Conservation (phyloP, 92 coral and sea anemone genomes). For the Scolanthus callimorphus region DNA sequence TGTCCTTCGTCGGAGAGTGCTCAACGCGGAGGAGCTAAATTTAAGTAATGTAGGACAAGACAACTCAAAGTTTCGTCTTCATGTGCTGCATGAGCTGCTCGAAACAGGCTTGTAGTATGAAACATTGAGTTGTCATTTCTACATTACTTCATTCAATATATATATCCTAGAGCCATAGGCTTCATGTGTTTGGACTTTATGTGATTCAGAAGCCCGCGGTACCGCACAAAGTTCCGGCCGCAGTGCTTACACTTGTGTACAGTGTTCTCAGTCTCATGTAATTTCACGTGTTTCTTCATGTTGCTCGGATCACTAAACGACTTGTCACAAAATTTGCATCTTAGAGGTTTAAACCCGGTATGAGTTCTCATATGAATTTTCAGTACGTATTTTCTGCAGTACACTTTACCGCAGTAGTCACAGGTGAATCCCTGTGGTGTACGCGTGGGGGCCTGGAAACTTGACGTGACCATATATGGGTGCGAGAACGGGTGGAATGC, state of each 20-base stretch:
- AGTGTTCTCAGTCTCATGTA: constrained; percentile 91
- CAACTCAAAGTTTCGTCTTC: too few species aligned
- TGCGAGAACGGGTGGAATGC: constrained; percentile 31
- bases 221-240: constrained; percentile 86
- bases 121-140: too few species aligned
- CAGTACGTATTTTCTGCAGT: constrained; percentile 92
- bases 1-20: too few species aligned
- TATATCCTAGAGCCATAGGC: constrained; percentile 18
- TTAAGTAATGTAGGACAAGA: too few species aligned
- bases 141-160: not conserved
- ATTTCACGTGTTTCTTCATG: constrained; percentile 94
- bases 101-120: too few species aligned
- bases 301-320: constrained; percentile 99
- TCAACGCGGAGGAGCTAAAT: too few species aligned
- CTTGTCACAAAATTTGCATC: constrained; percentile 94
- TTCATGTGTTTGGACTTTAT: constrained; percentile 76
- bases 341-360: constrained; percentile 96
- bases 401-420: constrained; percentile 97
- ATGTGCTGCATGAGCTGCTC: too few species aligned
- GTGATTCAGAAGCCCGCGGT: constrained; percentile 76
- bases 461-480: constrained; percentile 37
- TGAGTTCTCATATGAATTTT: constrained; percentile 99
- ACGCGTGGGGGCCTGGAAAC: constrained; percentile 23
- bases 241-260: constrained; percentile 92
- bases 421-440: constrained; percentile 81